Evolutionary conservation across 2,888 invertebrate species (phyloP), one percentile per base, ranked within the genome.

Genomic region (Ptilodon capucinus): DNA sequence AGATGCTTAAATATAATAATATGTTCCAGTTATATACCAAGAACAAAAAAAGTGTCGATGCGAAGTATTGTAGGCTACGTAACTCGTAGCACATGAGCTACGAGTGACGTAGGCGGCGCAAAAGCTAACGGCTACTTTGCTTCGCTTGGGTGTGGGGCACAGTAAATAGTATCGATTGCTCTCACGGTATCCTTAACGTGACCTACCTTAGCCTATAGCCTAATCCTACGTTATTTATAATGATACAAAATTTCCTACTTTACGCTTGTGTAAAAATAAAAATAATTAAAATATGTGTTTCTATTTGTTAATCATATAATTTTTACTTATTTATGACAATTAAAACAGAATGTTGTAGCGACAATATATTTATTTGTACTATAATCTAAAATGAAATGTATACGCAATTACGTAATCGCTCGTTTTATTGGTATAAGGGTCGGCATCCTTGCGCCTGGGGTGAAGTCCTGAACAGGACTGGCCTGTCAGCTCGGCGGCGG

Each of bases 391-490:
- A 42, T 48, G 38, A 49, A 54, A 56, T 32, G 45, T 42, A 7
- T 35, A 34, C 42, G 52, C 44, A 58, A 58, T 81, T 79, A 79
- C 85, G 86, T 81, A 75, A 64, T 59, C 62, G 63, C 51, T 71
- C 64, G 64, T 71, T 66, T 67, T 51, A 25, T 40, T 41, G 21
- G 6, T 19, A 48, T 46, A 43, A 50, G 41, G 45, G 43, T 55
- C 64, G 64, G 61, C 70, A 74, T 49, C 65, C 84, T 52, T 60
- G 76, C 79, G 74, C 76, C 62, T 45, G 54, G 54, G 42, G 34
- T 70, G 54, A 74, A 77, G 86, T 86, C 90, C 89, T 59, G 66
- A 67, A 53, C 60, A 80, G 88, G 85, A 89, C 86, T 89, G 84
- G 78, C 78, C 78, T 80, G 83, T 79, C 83, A 76, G 82, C 81